These are phyloP conservation scores for Mya arenaria DNA, from an alignment of 1,140 invertebrate genomes.

Conservation along the genomic window DNA sequence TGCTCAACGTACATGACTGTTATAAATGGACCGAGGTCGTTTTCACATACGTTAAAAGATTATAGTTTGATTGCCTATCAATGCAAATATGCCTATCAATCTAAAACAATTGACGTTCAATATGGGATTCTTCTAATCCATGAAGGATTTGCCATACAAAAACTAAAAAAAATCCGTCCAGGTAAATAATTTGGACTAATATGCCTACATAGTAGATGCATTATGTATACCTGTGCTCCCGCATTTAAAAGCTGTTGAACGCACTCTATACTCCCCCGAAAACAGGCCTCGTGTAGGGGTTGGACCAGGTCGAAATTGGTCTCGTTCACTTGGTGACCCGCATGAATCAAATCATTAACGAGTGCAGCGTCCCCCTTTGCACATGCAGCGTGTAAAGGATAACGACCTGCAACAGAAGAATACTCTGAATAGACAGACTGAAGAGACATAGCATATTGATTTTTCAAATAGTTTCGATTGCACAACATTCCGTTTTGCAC, in stretches of 20 bases:
- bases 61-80: too few relatives aligned
- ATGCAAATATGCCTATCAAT: too few relatives aligned
- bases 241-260: constrained; percentile 66
- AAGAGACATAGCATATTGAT: too few relatives aligned
- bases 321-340: constrained; percentile 66
- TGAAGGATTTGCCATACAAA: too few relatives aligned
- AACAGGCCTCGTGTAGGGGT: constrained; percentile 78
- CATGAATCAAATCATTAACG: constrained; percentile 43
- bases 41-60: too few relatives aligned
- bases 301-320: constrained; percentile 72
- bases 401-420: constrained; percentile 18
- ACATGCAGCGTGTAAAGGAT: constrained; percentile 28
- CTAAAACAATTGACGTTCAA: too few relatives aligned
- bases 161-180: too few relatives aligned
- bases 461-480: too few relatives aligned
- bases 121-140: too few relatives aligned
- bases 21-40: too few relatives aligned
- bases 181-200: not conserved
- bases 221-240: constrained; percentile 73
- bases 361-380: constrained; percentile 1
- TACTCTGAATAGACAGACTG: too few relatives aligned
- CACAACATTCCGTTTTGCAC: too few relatives aligned
- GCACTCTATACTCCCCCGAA: constrained; percentile 68
- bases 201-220: not conserved
- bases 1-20: not conserved